Evolutionary conservation across 2,888 invertebrate genomes (phyloP), one percentile per base, ranked within the genome.

Genomic region (Drosophila formosana): DNA sequence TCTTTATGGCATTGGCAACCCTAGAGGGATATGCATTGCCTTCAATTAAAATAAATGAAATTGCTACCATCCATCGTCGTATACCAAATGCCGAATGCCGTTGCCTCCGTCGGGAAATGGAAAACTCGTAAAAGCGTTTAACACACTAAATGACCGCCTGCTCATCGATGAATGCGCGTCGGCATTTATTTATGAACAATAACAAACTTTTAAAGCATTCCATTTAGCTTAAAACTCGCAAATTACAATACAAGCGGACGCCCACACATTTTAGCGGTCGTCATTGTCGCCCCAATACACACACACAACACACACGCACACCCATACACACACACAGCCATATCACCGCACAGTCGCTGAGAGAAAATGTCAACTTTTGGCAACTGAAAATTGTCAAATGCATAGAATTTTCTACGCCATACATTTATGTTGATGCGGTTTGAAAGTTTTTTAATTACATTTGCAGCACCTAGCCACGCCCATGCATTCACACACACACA

Each of bases 391-490:
- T 83, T 83, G 83, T 83, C 83, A 83, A 83, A 83, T 83, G 87
- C 83, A 83, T 82, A 78, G 70, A 75, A 80, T 80, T 87, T 81
- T 79, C 65, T 72, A 72, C 78, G 75, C 71, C 69, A 83, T 66
- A 84, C 83, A 83, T 83, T 89, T 89, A 88, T 85, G 89, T 85
- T 89, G 89, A 87, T 83, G 89, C 78, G 85, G 89, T 85, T 87
- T 78, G 82, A 83, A 85, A 85, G 88, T 85, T 85, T 85, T 89
- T 85, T 85, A 85, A 85, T 85, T 85, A 85, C 89, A 85, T 84
- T 84, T 89, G 80, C 83, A 66, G 11, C 51, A 62, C 67, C 37
- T 9, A 3, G 11, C 61, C 26, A 28, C 28, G 11, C 13, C 6
- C 28, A 8, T 18, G 7, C n/a, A 2, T 3, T 0, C 25, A 30